Base-by-base conservation (phyloP, 2,113 vertebrate genomes). In the Triplophysa tibetana region DNA sequence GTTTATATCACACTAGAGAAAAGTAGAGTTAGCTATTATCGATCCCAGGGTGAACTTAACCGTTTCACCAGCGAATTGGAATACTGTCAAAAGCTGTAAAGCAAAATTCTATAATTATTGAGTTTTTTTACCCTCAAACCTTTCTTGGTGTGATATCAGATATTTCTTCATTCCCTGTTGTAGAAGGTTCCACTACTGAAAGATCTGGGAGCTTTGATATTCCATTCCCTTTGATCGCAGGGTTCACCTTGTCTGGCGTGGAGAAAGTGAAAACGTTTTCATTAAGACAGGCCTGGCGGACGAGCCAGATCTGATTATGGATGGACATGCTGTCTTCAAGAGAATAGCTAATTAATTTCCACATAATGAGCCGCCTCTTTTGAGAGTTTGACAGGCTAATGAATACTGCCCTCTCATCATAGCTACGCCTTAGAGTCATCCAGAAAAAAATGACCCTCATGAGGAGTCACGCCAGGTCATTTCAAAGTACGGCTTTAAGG, bases 231-330 rank as follows among this genome's bases (percentile, higher is more conserved):
- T 82, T 79, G 72, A 75, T 79, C 72, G 38, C 74, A 45, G 45
- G 61, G 78, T 83, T 85, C 83, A 86, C 82, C 83, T 85, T 85
- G 81, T 84, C 80, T 65, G 24, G 63, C 16, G 69, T n/a, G 73
- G 79, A 84, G 81, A 79, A 81, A 70, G 65, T 83, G 68, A 77
- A 76, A 84, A 85, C 67, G 67, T 83, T 82, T 75, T 76, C 81
- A 83, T 79, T 81, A 81, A 38, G 74, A 85, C 80, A 85, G 82
- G 77, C 64, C 10, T 70, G 77, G 69, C 79, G 62, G 81, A 76
- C 5, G 41, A 82, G 83, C 77, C 81, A 82, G 78, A 84, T 84
- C 76, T 79, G 77, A 83, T 85, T 79, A 79, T 66, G 81, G 70
- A 82, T 84, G 75, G 82, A 83, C 61, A 73, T 45, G 16, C 48